A percentile compares a stretch with the other conserved stretches of the same genome.
Evolutionary conservation across 2,113 vertebrate genomes (phyloP).

Genomic region (Sphyrna mokarran): DNA sequence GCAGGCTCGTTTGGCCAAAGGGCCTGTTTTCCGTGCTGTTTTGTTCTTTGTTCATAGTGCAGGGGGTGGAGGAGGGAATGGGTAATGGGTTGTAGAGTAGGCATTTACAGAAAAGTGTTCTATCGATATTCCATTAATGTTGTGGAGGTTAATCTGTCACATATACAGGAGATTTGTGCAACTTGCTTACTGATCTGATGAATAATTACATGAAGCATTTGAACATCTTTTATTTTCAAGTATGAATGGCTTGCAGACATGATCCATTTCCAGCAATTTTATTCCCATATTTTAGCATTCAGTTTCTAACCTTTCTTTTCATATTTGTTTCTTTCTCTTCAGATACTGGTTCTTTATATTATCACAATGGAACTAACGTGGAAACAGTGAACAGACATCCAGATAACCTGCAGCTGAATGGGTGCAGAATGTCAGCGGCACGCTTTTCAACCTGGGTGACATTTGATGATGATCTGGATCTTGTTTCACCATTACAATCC

Average conservation of each 20-base stretch:
- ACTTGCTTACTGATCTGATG: background rate
- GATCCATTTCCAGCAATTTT: background rate
- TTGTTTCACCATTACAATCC: conserved; percentile 44
- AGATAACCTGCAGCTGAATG: conserved; percentile 39
- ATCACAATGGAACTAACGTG: conserved; percentile 76
- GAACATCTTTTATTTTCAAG: background rate
- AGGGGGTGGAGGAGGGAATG: background rate
- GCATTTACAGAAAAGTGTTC: background rate
- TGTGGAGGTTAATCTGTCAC: background rate
- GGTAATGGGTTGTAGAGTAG: background rate
- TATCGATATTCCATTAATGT: background rate
- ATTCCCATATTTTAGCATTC: background rate
- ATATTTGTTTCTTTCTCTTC: conserved; percentile 46
- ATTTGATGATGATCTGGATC: conserved; percentile 70
- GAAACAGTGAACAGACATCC: conserved; percentile 64
- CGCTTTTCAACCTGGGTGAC: conserved; percentile 80
- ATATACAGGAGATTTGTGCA: background rate
- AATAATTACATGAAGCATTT: background rate
- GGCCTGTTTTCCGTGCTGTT: too few relatives aligned
- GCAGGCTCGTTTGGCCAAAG: too few relatives aligned
- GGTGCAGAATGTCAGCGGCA: conserved; percentile 47
- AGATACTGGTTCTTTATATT: conserved; percentile 67
- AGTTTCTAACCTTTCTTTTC: background rate
- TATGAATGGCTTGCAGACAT: background rate
- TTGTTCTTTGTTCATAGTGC: too few relatives aligned